These are phyloP conservation scores for Poeciliopsis turrubarensis DNA, from an alignment of 2,113 vertebrate species.

Conservation along the genomic window DNA sequence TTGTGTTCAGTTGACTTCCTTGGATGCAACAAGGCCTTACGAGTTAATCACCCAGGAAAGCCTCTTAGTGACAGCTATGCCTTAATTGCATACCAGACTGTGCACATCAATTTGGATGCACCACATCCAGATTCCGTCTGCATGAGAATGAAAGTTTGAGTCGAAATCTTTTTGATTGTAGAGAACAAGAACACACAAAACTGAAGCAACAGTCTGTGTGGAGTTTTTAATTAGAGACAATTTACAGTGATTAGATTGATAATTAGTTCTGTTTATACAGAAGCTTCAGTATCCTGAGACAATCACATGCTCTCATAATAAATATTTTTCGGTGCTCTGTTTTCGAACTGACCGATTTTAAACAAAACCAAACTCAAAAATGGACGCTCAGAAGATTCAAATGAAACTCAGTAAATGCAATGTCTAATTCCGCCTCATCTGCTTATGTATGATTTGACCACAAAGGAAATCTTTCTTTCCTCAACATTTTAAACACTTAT, in stretches of 20 bases:
- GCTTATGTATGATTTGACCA: background rate
- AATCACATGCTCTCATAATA: too few species aligned
- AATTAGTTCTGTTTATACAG: too few species aligned
- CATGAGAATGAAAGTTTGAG: conserved; percentile 62
- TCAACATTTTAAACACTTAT: too few species aligned
- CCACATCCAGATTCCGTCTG: conserved; percentile 71
- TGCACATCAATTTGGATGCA: conserved; percentile 68
- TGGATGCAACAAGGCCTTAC: conserved; percentile 70
- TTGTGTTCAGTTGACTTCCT: conserved; percentile 77
- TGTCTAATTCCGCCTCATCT: background rate
- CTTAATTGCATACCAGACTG: conserved; percentile 74
- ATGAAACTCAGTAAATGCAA: too few species aligned
- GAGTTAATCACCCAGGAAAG: conserved; percentile 76
- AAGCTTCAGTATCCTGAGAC: too few species aligned
- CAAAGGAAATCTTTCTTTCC: background rate
- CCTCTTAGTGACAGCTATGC: conserved; percentile 74
- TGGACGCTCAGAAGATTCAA: too few species aligned
- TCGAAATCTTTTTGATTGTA: background rate
- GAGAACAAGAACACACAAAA: conserved; percentile 3
- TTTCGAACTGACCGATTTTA: too few species aligned
- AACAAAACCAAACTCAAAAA: too few species aligned
- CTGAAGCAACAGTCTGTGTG: background rate
- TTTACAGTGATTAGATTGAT: background rate
- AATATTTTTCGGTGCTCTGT: too few species aligned
- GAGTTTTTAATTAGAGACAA: background rate